Conservation (phyloP, 2,888 invertebrate species). For the Brenthis ino region DNA sequence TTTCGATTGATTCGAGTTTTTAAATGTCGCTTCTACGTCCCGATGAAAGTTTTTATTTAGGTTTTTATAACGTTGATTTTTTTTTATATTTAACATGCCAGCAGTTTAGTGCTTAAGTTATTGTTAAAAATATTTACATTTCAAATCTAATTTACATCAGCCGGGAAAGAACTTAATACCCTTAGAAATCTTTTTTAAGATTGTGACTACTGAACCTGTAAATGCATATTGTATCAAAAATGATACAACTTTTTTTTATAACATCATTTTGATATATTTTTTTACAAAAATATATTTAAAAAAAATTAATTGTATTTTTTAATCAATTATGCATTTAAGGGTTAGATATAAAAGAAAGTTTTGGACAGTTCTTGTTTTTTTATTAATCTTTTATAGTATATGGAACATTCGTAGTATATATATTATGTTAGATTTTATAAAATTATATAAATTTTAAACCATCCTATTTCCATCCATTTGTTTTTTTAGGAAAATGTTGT, state of each 20-base stretch:
- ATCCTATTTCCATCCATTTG: conserved; percentile 14
- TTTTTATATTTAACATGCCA: conserved; percentile 3
- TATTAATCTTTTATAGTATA: conserved; percentile 18
- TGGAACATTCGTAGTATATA: conserved; percentile 9
- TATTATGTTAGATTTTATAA: conserved; percentile 11
- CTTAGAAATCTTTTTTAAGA: not conserved
- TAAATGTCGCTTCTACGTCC: not conserved
- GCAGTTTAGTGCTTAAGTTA: conserved; percentile 11
- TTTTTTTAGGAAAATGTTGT: not conserved
- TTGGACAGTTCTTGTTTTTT: not conserved
- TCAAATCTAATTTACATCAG: not conserved
- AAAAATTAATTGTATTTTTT: not conserved
- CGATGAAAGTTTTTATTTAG: not conserved
- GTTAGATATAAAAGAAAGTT: not conserved
- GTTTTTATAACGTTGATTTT: conserved; percentile 10
- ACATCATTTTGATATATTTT: not conserved
- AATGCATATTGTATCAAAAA: conserved; percentile 8
- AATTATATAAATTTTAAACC: conserved; percentile 3
- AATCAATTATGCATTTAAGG: conserved; percentile 12
- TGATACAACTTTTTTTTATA: not conserved
- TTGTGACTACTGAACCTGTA: not conserved
- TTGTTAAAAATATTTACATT: conserved; percentile 8
- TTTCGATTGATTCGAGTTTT: too few species aligned
- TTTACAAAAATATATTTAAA: not conserved
- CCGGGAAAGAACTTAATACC: not conserved